phyloP scores from a whole-genome alignment of 1,140 invertebrate genomes.

The Alviniconcha marisindica region DNA sequence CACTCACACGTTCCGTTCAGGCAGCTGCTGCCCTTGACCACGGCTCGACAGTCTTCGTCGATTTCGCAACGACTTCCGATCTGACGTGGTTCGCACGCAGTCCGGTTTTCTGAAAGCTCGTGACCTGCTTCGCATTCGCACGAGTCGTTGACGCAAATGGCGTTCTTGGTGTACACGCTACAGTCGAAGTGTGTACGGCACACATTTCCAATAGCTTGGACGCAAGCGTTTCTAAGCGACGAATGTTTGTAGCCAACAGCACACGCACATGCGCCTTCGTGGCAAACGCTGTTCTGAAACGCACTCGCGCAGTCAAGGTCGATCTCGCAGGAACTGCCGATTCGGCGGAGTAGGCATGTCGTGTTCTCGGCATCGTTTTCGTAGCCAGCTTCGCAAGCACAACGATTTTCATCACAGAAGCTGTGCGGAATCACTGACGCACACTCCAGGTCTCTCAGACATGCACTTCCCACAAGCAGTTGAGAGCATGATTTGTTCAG shows the following conservation, averaged over 20 bases:
- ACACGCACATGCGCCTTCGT: neutral
- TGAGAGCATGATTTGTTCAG: neutral
- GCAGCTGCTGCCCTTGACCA: neutral
- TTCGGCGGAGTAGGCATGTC: neutral
- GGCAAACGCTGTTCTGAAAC: neutral
- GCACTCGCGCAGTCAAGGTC: neutral
- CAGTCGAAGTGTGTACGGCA: neutral
- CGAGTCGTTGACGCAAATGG: neutral
- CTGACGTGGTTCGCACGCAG: neutral
- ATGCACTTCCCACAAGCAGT: neutral
- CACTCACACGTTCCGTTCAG: neutral
- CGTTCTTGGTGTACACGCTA: neutral
- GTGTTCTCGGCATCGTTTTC: neutral
- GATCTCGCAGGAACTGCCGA: neutral
- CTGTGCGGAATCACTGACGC: neutral
- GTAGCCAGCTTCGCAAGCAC: conserved; percentile 1
- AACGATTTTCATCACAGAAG: conserved; percentile 5
- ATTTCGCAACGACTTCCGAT: neutral
- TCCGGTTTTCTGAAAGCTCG: neutral
- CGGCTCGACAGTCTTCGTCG: neutral
- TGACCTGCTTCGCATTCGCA: neutral
- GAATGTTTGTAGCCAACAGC: neutral
- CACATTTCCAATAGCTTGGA: neutral
- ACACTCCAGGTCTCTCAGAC: neutral
- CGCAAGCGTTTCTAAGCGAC: neutral